Evolutionary conservation across 2,797 vertebrate genomes (phyloP).

Genomic region (Sus cebifrons): DNA sequence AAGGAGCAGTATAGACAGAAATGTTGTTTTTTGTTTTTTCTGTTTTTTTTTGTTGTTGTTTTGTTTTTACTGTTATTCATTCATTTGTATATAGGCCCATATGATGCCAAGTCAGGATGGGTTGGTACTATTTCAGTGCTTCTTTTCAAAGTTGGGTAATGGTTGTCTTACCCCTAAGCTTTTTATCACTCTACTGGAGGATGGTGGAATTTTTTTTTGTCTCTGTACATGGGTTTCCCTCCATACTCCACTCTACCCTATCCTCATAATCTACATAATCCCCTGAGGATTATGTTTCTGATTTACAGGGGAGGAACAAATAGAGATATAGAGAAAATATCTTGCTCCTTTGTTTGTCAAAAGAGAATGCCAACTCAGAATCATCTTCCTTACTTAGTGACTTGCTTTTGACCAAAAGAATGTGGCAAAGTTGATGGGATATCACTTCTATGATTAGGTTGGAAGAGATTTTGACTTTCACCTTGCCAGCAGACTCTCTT

Average conservation of each 20-base stretch:
- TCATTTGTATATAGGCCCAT: neutral
- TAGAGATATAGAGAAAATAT: constrained; percentile 34
- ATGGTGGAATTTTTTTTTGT: neutral
- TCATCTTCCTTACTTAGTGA: neutral
- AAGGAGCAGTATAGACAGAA: neutral
- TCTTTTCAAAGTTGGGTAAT: constrained; percentile 3
- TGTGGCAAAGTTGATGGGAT: neutral
- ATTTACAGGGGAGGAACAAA: neutral
- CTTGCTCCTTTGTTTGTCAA: neutral
- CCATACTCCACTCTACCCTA: neutral
- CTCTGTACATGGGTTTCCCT: neutral
- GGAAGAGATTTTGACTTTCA: neutral
- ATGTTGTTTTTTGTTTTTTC: neutral
- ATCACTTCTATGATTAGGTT: neutral
- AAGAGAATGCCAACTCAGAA: constrained; percentile 27
- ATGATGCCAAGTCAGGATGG: neutral
- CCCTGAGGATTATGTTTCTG: constrained; percentile 3
- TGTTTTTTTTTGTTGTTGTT: no score
- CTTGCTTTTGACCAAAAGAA: neutral
- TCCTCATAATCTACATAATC: no score
- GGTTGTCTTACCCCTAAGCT: neutral
- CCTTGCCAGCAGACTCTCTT: neutral
- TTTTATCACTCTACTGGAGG: neutral
- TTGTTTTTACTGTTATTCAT: neutral
- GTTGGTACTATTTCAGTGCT: neutral